Conservation (phyloP, 2,113 vertebrate genomes). For the Apteryx owenii region DNA sequence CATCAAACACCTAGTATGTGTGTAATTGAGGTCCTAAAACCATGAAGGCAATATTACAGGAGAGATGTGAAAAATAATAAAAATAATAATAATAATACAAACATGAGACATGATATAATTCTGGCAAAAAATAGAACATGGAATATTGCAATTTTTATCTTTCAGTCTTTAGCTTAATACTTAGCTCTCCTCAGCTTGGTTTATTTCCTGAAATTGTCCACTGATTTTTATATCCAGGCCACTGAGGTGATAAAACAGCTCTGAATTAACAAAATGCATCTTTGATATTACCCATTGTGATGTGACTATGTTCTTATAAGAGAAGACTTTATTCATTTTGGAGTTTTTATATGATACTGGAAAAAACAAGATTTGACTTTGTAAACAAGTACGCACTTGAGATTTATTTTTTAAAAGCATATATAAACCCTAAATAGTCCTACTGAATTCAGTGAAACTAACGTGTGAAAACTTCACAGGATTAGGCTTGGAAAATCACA, state of each 20-base stretch:
- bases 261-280: neutral
- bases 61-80: neutral
- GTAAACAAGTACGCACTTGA: neutral
- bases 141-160: neutral
- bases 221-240: neutral
- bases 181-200: neutral
- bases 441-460: neutral
- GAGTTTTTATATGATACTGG: neutral
- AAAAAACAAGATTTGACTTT: neutral
- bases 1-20: neutral
- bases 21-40: conserved; percentile 36
- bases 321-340: neutral
- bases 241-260: neutral
- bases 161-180: neutral
- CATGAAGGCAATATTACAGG: neutral
- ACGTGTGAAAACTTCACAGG: neutral
- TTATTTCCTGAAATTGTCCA: neutral
- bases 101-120: neutral
- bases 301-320: neutral
- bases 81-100: neutral
- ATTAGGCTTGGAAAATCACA: conserved; percentile 33
- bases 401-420: neutral
- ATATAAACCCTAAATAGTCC: neutral
- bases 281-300: neutral
- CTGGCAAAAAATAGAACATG: no score